phyloP scores from a whole-genome alignment of 2,797 vertebrate species.

The Labeo calbasu region DNA sequence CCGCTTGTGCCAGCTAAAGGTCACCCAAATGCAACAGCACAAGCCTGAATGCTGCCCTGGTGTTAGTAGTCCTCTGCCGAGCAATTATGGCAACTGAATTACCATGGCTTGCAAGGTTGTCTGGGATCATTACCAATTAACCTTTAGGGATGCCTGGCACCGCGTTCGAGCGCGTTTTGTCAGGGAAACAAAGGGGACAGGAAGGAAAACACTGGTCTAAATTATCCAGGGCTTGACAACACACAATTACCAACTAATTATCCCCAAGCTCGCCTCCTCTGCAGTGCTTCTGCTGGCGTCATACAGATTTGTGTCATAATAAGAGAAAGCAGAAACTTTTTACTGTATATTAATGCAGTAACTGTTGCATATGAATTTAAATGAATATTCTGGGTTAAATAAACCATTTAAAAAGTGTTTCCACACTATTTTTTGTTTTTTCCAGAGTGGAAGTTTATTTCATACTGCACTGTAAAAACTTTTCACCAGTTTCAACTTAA shows the following conservation, averaged over 20 bases:
- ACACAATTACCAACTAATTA: constrained; percentile 47
- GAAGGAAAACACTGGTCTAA: constrained; percentile 44
- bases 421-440: no score
- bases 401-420: neutral
- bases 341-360: neutral
- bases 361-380: neutral
- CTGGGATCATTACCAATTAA: constrained; percentile 69
- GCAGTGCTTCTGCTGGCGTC: neutral
- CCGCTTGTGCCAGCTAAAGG: constrained; percentile 39
- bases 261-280: constrained; percentile 17
- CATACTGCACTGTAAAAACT: no score
- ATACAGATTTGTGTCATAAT: constrained; percentile 24
- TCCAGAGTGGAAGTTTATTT: neutral
- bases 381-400: neutral
- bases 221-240: constrained; percentile 33
- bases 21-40: constrained; percentile 9
- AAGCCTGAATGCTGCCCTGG: constrained; percentile 26
- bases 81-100: constrained; percentile 55
- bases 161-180: constrained; percentile 53
- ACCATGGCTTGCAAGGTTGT: constrained; percentile 42
- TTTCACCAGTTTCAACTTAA: no score
- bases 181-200: constrained; percentile 49
- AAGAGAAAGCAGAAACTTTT: neutral
- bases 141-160: constrained; percentile 66
- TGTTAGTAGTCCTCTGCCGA: constrained; percentile 26